Base-by-base conservation (phyloP, 2,797 vertebrate genomes). In the Xyrichtys novacula region DNA sequence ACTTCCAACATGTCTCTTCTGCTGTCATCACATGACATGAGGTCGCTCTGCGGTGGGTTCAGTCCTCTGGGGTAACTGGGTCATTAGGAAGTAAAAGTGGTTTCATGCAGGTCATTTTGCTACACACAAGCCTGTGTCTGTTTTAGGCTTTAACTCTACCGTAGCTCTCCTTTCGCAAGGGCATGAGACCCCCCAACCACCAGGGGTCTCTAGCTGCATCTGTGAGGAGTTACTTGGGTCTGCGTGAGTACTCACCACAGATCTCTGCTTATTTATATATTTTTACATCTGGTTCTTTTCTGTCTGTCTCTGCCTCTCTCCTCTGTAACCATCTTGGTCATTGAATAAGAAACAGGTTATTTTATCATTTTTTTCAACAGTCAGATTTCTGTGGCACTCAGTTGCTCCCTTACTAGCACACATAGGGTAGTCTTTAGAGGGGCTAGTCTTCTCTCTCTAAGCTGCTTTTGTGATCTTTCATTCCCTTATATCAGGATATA, bases 81-180 rank as follows among this genome's bases (percentile, higher is more conserved):
- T 56, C 61, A 59, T 52, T 69, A 67, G 80, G 65, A 57, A 71
- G 42, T 72, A 15, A 71, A n/a, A 81, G 65, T 81, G 78, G 83
- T 80, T 89, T 80, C 84, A 88, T 98, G 97, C 95, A 94, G 95
- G 95, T 96, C 94, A 94, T 94, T 96, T 94, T 96, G 96, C 96
- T 97, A 96, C 95, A 97, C 96, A 98, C 96, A 93, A 97, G 96
- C 96, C 96, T 97, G 96, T 98, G 96, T 98, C 96, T 98, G 96
- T 98, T 98, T 97, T 96, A 97, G 91, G 96, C 96, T 93, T 96
- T 96, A 96, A 96, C 96, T 97, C 87, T 84, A 85, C 86, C 59
- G 94, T 97, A 97, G 96, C 95, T 96, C 96, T 95, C 95, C 95
- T 95, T 95, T 92, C 94, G 95, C 89, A 96, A 96, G 95, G 96